Percentiles rank a stretch among this genome's conserved stretches.
These are phyloP conservation scores for Tragelaphus scriptus DNA, from an alignment of 2,113 vertebrate species.

Conservation along the genomic window DNA sequence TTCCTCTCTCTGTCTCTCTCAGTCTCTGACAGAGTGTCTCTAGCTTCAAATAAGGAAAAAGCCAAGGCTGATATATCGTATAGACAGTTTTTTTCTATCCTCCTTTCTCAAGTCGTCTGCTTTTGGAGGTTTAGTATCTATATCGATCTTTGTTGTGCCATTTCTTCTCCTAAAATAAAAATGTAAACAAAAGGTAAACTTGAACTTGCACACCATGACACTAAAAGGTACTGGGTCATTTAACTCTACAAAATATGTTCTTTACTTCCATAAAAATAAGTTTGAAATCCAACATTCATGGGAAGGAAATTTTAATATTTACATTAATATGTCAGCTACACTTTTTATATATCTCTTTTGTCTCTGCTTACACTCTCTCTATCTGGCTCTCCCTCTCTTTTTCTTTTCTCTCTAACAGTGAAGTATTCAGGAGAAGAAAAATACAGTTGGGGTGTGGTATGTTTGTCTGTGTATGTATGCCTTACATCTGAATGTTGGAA, in stretches of 20 bases:
- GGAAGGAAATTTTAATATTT: background rate
- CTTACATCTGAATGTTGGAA: background rate
- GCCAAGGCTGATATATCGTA: background rate
- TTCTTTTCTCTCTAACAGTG: background rate
- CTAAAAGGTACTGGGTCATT: background rate
- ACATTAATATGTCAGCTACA: background rate
- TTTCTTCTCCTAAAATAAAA: slow-evolving; percentile 1
- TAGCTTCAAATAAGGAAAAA: background rate
- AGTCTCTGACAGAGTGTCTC: background rate
- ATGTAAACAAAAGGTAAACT: background rate
- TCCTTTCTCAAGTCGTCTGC: background rate
- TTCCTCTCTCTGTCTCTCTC: background rate
- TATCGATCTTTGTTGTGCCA: background rate
- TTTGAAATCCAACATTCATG: background rate
- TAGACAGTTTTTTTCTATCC: background rate
- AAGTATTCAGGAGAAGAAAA: background rate
- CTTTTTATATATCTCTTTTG: background rate
- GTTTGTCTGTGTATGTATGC: too few relatives aligned
- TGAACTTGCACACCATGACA: background rate
- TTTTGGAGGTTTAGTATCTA: background rate
- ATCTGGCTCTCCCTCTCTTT: background rate
- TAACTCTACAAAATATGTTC: background rate
- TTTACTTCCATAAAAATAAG: background rate
- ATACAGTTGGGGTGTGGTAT: background rate
- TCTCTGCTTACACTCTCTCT: background rate